Conservation (phyloP, 2,797 vertebrate species). For the Etheostoma nigrum region DNA sequence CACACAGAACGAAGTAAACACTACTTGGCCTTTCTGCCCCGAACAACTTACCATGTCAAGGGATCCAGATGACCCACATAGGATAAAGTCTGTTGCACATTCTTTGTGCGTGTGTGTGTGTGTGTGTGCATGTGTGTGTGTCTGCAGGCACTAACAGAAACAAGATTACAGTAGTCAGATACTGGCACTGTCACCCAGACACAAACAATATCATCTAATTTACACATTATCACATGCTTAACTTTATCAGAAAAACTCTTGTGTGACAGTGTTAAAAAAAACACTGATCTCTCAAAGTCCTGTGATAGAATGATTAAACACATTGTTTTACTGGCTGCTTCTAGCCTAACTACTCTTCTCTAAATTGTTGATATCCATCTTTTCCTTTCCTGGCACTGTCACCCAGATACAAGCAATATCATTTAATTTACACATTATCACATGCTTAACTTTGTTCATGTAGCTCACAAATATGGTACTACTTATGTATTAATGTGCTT, state of each 20-base stretch:
- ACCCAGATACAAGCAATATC: background rate
- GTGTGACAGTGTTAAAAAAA: slow-evolving; percentile 19
- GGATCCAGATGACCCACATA: slow-evolving; percentile 39
- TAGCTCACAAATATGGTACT: background rate
- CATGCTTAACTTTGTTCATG: background rate
- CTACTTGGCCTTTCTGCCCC: slow-evolving; percentile 29
- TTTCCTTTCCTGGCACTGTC: background rate
- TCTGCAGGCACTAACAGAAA: slow-evolving; percentile 28
- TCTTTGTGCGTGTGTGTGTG: slow-evolving; percentile 10
- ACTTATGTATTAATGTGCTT: background rate
- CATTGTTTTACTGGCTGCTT: slow-evolving; percentile 8
- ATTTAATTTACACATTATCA: background rate
- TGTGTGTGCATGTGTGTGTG: slow-evolving; percentile 8
- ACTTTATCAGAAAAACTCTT: slow-evolving; percentile 1
- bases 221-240: background rate
- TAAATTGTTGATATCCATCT: background rate
- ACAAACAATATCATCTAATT: background rate
- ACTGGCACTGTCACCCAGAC: background rate
- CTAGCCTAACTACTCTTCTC: background rate
- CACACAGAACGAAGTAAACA: slow-evolving; percentile 19
- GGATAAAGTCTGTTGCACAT: slow-evolving; percentile 17
- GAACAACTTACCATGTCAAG: slow-evolving; percentile 33
- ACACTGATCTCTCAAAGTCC: background rate
- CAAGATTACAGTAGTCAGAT: slow-evolving; percentile 17
- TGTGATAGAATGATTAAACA: slow-evolving; percentile 11